Evolutionary conservation across 35 echinoderm and acorn worm genomes (phyloP).

Genomic region (Nesometra sesokonis): DNA sequence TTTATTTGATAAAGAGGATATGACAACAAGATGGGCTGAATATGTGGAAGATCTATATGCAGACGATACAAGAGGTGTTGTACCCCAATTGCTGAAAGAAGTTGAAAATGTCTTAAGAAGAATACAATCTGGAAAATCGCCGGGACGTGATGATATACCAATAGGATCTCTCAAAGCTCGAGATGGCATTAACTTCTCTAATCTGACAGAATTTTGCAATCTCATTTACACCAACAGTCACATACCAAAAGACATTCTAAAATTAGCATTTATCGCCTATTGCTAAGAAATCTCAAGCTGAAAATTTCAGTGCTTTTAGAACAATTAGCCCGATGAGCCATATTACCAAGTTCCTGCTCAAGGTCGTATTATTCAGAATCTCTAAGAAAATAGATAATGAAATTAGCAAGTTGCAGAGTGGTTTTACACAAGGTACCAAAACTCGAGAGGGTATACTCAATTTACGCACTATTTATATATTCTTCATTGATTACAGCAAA

Average conservation of each 20-base stretch:
- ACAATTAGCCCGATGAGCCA: no score
- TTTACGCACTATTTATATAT: no score
- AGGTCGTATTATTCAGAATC: no score
- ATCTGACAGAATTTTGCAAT: no score
- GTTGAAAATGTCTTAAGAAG: not conserved
- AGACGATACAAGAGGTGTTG: not conserved
- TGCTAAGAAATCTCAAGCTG: constrained; percentile 18
- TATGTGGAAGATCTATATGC: not conserved
- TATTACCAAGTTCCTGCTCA: constrained; percentile 6
- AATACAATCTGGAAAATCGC: not conserved
- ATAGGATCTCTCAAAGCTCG: not conserved
- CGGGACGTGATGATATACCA: not conserved
- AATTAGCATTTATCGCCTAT: constrained; percentile 6
- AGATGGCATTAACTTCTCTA: no score
- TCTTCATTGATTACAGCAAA: no score
- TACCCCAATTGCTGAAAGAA: not conserved
- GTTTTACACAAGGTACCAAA: constrained; percentile 11
- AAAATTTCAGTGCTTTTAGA: not conserved
- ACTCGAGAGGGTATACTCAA: no score
- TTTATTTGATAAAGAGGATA: not conserved
- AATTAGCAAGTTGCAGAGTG: no score
- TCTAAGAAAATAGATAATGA: constrained; percentile 8
- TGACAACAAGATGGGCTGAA: not conserved
- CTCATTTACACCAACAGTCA: no score
- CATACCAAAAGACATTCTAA: no score